Evolutionary conservation across 2,797 vertebrate species (phyloP), one percentile per base, ranked within the genome.

Genomic region (Schizopygopsis pylzovi): DNA sequence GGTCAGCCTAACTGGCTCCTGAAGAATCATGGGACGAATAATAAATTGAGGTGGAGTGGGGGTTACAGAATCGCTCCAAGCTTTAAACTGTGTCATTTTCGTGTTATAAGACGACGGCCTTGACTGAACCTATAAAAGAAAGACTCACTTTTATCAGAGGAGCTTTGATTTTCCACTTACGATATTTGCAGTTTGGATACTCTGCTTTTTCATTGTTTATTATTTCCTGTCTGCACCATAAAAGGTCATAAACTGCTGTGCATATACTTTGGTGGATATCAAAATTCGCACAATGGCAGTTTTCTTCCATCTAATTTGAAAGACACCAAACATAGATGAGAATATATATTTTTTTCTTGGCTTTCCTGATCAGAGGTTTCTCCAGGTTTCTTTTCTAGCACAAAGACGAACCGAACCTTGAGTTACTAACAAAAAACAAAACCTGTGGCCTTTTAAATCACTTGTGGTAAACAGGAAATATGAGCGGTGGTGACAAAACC

Each of bases 1-100:
- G 96, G 96, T 97, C 96, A 97, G 95, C 92, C 95, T 95, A 94
- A 91, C 90, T 88, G 94, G 93, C 94, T 96, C 92, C 92, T 91
- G 93, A 91, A 93, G 93, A 90, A 90, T 93, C 94, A 94, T 93
- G 95, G 95, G 96, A 95, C 96, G 94, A 95, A 94, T 94, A 96
- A 95, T 95, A 96, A 95, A 95, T 92, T 94, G 93, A 92, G 94
- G 93, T 91, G 94, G 94, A 92, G 88, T 25, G 87, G 89, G 89
- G 91, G 92, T 90, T 93, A 88, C 79, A 88, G 89, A 91, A 87
- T 86, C 71, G 83, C 89, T 91, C 84, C 71, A 86, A 90, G 89
- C 84, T 90, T 87, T 88, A 88, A 90, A 87, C 79, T 84, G 83
- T 86, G 77, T 89, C 83, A 83, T 86, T 88, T 86, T 85, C 43